These are phyloP conservation scores for Miltochrista miniata DNA, from an alignment of 2,888 invertebrate genomes.

Conservation along the genomic window DNA sequence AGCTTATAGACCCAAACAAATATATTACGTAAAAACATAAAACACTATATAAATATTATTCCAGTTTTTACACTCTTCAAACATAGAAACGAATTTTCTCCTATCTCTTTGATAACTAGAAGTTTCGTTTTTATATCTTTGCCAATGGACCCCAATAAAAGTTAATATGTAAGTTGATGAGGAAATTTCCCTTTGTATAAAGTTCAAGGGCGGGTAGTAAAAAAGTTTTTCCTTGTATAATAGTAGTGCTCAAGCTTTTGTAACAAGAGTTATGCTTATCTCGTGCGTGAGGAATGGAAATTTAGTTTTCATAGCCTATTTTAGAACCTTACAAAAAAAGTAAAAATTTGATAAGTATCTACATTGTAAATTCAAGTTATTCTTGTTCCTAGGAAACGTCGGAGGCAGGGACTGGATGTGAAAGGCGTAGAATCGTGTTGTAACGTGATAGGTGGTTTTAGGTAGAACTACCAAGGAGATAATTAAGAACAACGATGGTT, in stretches of 20 bases:
- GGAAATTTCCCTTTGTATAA: slow-evolving; percentile 16
- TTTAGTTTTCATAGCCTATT: too few species aligned
- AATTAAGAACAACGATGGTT: too few species aligned
- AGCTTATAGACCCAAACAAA: slow-evolving; percentile 9
- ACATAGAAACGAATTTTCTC: slow-evolving; percentile 21
- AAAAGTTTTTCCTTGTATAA: slow-evolving; percentile 7
- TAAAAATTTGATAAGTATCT: too few species aligned
- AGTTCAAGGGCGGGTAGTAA: slow-evolving; percentile 14
- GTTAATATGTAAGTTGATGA: slow-evolving; percentile 33
- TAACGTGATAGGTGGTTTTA: too few species aligned
- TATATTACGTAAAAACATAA: slow-evolving; percentile 19
- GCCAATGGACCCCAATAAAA: slow-evolving; percentile 31
- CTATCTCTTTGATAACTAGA: slow-evolving; percentile 24
- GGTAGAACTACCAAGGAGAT: too few species aligned
- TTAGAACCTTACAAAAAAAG: neutral
- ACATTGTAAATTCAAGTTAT: too few species aligned
- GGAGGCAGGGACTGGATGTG: too few species aligned
- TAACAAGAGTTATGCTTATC: neutral
- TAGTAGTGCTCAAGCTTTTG: neutral
- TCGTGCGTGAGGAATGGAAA: neutral
- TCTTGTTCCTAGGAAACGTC: too few species aligned
- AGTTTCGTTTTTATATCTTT: slow-evolving; percentile 29
- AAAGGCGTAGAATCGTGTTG: too few species aligned
- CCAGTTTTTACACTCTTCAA: slow-evolving; percentile 31
- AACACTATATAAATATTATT: slow-evolving; percentile 23